These are phyloP conservation scores for Varanus salvator DNA, from an alignment of 2,113 vertebrate genomes.

Conservation along the genomic window DNA sequence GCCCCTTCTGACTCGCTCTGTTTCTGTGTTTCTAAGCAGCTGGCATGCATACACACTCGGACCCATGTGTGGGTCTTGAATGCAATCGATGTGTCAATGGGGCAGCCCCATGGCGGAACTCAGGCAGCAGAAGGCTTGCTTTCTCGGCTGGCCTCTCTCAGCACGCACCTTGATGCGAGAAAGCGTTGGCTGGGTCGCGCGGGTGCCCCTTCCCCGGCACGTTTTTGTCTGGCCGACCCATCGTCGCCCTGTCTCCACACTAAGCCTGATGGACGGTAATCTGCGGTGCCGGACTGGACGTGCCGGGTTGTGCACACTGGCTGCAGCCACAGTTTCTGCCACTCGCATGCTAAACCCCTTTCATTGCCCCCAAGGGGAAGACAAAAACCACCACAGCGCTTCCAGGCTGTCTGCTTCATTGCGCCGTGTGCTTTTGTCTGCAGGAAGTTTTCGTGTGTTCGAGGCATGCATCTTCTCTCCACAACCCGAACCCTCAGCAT, in stretches of 20 bases:
- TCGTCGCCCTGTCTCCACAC: not conserved
- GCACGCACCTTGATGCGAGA: not conserved
- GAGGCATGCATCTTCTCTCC: not conserved
- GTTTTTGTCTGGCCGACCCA: not conserved
- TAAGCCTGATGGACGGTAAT: conserved; percentile 45
- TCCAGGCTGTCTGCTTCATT: not conserved
- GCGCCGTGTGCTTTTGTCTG: not conserved
- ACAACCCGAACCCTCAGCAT: no score
- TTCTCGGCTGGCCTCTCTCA: not conserved
- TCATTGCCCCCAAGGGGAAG: not conserved
- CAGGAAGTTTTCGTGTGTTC: not conserved
- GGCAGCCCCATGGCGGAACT: not conserved
- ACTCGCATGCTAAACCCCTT: not conserved
- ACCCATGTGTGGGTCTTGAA: no score
- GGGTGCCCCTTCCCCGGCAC: not conserved
- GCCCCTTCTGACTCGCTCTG: no score
- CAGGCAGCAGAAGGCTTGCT: not conserved
- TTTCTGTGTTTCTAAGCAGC: no score
- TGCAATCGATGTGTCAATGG: no score
- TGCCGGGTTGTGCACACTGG: conserved; percentile 16
- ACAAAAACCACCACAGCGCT: not conserved
- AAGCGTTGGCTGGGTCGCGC: no score
- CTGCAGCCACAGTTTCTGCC: not conserved
- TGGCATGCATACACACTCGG: no score
- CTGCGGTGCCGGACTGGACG: conserved; percentile 13